Evolutionary conservation across 2,797 vertebrate genomes (phyloP).

Genomic region (Brachyalestes nurse): DNA sequence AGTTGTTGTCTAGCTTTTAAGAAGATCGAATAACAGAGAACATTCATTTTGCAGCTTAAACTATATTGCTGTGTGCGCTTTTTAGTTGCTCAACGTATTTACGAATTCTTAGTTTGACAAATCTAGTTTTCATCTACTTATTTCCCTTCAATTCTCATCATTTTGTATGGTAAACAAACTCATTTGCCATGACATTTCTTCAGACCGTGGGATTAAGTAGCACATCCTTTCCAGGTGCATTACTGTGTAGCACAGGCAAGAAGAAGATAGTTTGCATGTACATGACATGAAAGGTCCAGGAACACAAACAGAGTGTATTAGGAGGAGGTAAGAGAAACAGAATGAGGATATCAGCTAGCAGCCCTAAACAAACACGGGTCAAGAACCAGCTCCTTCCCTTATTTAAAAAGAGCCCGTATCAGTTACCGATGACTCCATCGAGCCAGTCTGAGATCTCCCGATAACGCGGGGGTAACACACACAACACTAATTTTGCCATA

Average conservation of each 20-base stretch:
- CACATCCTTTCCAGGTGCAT: background rate
- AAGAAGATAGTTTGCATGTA: background rate
- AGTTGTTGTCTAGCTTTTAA: no score
- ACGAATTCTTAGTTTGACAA: no score
- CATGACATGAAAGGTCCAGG: background rate
- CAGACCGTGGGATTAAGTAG: no score
- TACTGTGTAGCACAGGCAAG: background rate
- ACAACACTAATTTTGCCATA: background rate
- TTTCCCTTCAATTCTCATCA: no score
- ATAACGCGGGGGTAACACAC: constrained; percentile 50
- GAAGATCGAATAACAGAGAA: no score
- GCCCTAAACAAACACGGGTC: background rate
- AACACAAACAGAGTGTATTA: background rate
- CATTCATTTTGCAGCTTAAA: no score
- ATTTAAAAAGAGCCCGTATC: background rate
- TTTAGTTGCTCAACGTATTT: no score
- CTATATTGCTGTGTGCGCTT: no score
- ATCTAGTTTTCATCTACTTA: no score
- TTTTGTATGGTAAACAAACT: no score
- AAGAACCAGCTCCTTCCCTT: background rate
- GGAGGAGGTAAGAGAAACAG: background rate
- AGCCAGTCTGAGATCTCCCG: constrained; percentile 50
- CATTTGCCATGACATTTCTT: no score
- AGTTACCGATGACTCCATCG: constrained; percentile 17
- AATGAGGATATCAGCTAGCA: background rate